Base-by-base conservation (phyloP, 2,888 invertebrate species). In the Pheosia tremula region DNA sequence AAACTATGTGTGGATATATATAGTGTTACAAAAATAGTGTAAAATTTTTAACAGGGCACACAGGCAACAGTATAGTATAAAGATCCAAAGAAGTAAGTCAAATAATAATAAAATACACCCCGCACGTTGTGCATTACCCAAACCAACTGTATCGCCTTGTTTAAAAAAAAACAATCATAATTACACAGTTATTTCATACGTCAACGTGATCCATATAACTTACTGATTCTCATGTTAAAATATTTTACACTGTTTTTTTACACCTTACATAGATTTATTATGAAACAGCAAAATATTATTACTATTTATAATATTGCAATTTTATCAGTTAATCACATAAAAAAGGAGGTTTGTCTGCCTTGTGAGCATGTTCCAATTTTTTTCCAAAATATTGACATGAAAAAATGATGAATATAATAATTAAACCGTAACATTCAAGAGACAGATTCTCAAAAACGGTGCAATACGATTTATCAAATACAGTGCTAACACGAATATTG, bases 401-500 rank as follows among this genome's bases (percentile, higher is more conserved):
- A 39, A 7, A 6, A 39, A 39, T 39, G 39, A 7, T 39, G 7
- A 39, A 39, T 39, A 6, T 39, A 9, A 71, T 74, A 74, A 69
- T 63, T 72, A 76, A 81, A 80, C 79, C 82, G 81, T 77, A 79
- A 77, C 82, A 80, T 84, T 77, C 66, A 78, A 77, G 69, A 80
- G 72, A 79, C 80, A 83, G 81, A 82, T 76, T 77, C 81, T 80
- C 71, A 75, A 83, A 85, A 87, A 86, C 77, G 81, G 90, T 91
- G 90, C 90, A 85, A 74, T 85, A 85, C 83, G 72, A 72, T 70
- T 61, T 83, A 79, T 82, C 78, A 83, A 89, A 87, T 85, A 86
- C 82, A 82, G 90, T 90, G 90, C 90, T 85, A 85, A 88, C 85
- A 88, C 81, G 88, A 86, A 84, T 83, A 74, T 79, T 82, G 78